Conservation (phyloP, 2,888 invertebrate species). For the Hoplodrina blanda region DNA sequence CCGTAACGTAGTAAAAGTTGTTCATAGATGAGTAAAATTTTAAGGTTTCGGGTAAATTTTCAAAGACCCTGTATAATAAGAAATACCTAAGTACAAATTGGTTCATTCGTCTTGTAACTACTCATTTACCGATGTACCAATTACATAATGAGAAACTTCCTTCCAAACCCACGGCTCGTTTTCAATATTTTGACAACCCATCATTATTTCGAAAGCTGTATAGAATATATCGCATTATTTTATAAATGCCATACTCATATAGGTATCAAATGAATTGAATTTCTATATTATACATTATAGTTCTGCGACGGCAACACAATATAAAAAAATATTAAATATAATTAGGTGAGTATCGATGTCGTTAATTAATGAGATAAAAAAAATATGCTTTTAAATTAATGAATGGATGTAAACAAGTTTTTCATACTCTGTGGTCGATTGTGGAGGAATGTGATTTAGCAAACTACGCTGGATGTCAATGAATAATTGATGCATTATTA, state of each 20-base stretch:
- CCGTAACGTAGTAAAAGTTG: too few relatives aligned
- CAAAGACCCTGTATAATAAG: too few relatives aligned
- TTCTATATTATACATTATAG: too few relatives aligned
- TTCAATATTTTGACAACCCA: not conserved
- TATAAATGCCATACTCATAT: not conserved
- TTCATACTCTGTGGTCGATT: slow-evolving; percentile 6
- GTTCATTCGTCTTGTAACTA: not conserved
- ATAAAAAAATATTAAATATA: too few relatives aligned
- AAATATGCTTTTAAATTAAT: not conserved
- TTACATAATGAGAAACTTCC: not conserved
- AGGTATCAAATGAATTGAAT: too few relatives aligned
- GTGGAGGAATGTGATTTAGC: not conserved
- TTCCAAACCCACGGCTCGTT: not conserved
- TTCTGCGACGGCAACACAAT: too few relatives aligned
- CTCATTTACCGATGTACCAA: not conserved
- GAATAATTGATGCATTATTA: not conserved
- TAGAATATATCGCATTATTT: not conserved
- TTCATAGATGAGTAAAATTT: too few relatives aligned
- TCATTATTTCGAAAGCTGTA: not conserved
- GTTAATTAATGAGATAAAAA: slow-evolving; percentile 1
- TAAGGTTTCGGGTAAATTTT: too few relatives aligned
- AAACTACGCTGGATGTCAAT: not conserved
- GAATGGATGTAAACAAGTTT: slow-evolving; percentile 10
- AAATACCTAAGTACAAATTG: too few relatives aligned
- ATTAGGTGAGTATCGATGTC: too few relatives aligned